A percentile compares a stretch with the other conserved stretches of the same genome.
Evolutionary conservation across 1,140 invertebrate genomes (phyloP).

Genomic region (Ooceraea biroi): DNA sequence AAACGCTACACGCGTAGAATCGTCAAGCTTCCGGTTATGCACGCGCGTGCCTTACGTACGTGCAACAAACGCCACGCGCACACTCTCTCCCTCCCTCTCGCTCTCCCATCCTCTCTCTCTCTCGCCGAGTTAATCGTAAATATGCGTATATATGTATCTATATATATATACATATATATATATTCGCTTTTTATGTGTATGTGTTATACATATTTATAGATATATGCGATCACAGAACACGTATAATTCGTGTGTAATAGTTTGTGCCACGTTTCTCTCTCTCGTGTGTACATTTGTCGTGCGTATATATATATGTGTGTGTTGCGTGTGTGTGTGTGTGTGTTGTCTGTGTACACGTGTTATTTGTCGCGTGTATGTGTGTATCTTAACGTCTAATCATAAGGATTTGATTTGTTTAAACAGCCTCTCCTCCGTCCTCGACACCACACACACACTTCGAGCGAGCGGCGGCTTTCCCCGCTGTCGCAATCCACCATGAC

Average conservation of each 20-base stretch:
- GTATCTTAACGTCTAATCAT: slow-evolving; percentile 77
- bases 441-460: slow-evolving; percentile 23
- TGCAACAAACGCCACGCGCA: neutral
- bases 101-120: slow-evolving; percentile 28
- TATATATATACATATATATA: slow-evolving; percentile 58
- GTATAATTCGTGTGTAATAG: slow-evolving; percentile 83
- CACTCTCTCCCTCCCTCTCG: slow-evolving; percentile 22
- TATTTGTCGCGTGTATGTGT: slow-evolving; percentile 45
- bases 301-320: slow-evolving; percentile 15
- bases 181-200: slow-evolving; percentile 57
- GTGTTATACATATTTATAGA: slow-evolving; percentile 73
- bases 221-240: slow-evolving; percentile 84
- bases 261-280: slow-evolving; percentile 66
- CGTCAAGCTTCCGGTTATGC: slow-evolving; percentile 27
- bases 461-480: neutral
- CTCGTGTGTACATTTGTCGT: neutral
- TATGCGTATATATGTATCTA: slow-evolving; percentile 60
- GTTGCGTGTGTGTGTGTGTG: slow-evolving; percentile 6
- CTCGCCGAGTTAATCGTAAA: slow-evolving; percentile 61
- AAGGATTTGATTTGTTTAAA: slow-evolving; percentile 84
- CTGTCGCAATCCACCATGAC: slow-evolving; percentile 29
- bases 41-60: neutral
- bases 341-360: slow-evolving; percentile 35
- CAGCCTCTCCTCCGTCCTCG: slow-evolving; percentile 75
- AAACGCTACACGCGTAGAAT: slow-evolving; percentile 72